Evolutionary conservation across 2,888 invertebrate genomes (phyloP).

Genomic region (Orchestes rusci): DNA sequence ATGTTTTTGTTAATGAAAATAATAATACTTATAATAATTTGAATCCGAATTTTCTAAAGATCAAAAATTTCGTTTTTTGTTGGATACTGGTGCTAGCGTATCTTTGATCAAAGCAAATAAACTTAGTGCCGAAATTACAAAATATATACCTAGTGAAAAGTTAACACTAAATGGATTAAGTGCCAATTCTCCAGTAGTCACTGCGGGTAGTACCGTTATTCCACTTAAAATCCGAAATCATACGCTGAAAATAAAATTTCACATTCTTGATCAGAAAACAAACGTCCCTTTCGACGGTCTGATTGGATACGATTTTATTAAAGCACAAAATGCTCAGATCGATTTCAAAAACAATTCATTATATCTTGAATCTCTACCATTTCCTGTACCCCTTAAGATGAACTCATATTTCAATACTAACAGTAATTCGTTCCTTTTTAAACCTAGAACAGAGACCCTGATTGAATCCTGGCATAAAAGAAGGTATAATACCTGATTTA

Average conservation of each 20-base stretch:
- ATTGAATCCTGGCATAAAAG: too few relatives aligned
- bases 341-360: too few relatives aligned
- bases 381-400: too few relatives aligned
- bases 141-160: not conserved
- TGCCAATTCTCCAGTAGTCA: not conserved
- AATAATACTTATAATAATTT: too few relatives aligned
- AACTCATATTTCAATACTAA: too few relatives aligned
- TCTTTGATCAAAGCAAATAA: conserved; percentile 1
- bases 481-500: too few relatives aligned
- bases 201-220: not conserved
- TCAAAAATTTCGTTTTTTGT: not conserved
- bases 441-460: too few relatives aligned
- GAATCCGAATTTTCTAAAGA: too few relatives aligned
- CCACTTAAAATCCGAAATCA: not conserved
- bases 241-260: not conserved
- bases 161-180: not conserved
- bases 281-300: conserved; percentile 1
- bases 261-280: not conserved
- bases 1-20: too few relatives aligned
- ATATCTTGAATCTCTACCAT: too few relatives aligned
- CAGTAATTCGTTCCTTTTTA: too few relatives aligned
- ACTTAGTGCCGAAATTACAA: not conserved
- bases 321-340: not conserved
- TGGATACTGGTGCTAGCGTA: conserved; percentile 1
- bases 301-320: conserved; percentile 4